Conservation (phyloP, 2,888 invertebrate genomes). For the Ornithoptera alexandrae region DNA sequence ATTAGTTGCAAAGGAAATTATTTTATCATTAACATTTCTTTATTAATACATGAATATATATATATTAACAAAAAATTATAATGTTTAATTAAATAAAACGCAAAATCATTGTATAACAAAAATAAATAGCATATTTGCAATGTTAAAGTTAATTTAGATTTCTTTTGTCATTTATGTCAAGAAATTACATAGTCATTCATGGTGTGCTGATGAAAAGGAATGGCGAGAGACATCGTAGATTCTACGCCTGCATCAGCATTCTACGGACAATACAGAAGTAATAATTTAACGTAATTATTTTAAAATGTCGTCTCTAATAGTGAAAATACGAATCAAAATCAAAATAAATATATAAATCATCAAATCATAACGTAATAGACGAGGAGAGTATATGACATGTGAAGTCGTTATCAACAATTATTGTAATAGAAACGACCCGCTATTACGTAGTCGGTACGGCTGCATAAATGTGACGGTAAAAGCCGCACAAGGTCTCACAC, state of each 20-base stretch:
- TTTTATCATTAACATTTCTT: background rate
- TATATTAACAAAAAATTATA: background rate
- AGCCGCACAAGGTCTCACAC: constrained; percentile 57
- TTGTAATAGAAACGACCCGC: constrained; percentile 31
- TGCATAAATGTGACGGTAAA: constrained; percentile 30
- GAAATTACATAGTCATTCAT: constrained; percentile 61
- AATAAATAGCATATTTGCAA: constrained; percentile 5
- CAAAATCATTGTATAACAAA: background rate
- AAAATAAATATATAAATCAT: background rate
- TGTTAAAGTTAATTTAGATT: constrained; percentile 13
- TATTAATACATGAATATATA: background rate
- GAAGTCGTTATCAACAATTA: constrained; percentile 37
- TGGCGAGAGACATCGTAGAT: constrained; percentile 57
- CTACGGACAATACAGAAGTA: constrained; percentile 66
- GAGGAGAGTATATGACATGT: background rate
- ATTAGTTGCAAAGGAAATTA: background rate
- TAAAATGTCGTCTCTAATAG: background rate
- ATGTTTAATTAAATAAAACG: background rate
- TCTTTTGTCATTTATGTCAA: constrained; percentile 27
- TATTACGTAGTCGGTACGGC: constrained; percentile 36
- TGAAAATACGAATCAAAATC: constrained; percentile 11
- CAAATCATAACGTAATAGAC: background rate
- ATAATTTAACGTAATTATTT: constrained; percentile 36
- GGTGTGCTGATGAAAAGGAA: constrained; percentile 52
- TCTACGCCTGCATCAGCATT: constrained; percentile 56